Base-by-base conservation (phyloP, 2,888 invertebrate genomes). In the Chloromyia formosa region DNA sequence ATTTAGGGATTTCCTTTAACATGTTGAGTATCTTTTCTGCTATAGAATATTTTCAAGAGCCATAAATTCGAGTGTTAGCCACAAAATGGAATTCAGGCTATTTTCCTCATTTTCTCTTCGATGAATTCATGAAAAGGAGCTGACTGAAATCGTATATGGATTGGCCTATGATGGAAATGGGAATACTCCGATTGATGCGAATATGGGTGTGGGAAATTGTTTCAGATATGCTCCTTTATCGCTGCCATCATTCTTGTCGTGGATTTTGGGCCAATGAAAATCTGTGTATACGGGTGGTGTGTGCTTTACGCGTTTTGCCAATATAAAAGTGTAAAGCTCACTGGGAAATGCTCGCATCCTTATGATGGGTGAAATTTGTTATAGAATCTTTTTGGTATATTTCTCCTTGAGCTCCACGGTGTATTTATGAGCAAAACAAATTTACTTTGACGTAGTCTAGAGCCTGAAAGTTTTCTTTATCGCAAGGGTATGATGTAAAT, bases 51-150 rank as follows among this genome's bases (percentile, higher is more conserved):
- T 56, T 56, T 56, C 56, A 56, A 56, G 10, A 18, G 56, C 18
- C 56, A 20, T 56, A 56, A 56, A 56, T 56, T 56, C 56, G 16
- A 56, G 56, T 56, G 56, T 56, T 56, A 56, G 22, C 56, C 56
- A 20, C 56, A 56, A 56, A 56, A 56, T 20, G 18, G 22, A 10
- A 56, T 56, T 10, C 18, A 10, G 56, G 18, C 18, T n/a, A 56
- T 56, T 49, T 49, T 49, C 49, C 49, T n/a, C 16, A n/a, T 49
- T 49, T 49, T 49, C 16, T 49, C 49, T n/a, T 49, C 49, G 14
- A 10, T 49, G 10, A 7, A 49, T 35, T 35, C 27, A 35, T 35
- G 27, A 49, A 49, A 49, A n/a, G 49, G 14, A 49, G 3, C 12
- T n/a, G 49, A 56, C 18, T 16, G 56, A 56, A 56, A 56, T 16